A percentile compares a stretch with the other conserved stretches of the same genome.
Evolutionary conservation across 2,797 vertebrate species (phyloP).

Genomic region (Delichon dasypus): DNA sequence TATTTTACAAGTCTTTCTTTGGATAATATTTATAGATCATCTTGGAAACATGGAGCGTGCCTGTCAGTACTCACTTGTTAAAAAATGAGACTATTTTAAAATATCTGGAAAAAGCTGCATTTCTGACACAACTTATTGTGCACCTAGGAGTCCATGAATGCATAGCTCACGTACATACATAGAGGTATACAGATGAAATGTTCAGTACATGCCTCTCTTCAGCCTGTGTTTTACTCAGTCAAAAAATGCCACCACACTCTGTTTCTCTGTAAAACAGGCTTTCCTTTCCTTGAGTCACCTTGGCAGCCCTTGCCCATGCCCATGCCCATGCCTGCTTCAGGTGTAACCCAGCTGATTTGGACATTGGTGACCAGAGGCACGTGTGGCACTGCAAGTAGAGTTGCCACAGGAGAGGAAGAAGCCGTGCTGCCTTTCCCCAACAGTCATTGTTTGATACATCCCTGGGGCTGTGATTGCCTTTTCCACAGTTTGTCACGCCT

Average conservation of each 20-base stretch:
- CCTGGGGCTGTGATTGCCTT: not conserved
- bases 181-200: rapidly evolving
- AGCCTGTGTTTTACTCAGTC: not conserved
- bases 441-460: not conserved
- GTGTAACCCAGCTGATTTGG: not conserved
- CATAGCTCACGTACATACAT: not conserved
- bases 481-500: rapidly evolving
- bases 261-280: not conserved
- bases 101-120: not conserved
- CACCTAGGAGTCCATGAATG: not conserved
- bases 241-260: rapidly evolving
- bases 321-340: rapidly evolving
- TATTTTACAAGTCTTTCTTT: not conserved
- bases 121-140: not conserved
- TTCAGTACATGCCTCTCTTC: not conserved
- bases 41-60: not conserved
- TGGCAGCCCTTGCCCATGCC: rapidly evolving
- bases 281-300: not conserved
- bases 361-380: not conserved
- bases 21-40: not conserved
- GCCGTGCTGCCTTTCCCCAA: not conserved
- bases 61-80: not conserved
- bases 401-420: rapidly evolving
- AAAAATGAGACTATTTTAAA: not conserved
- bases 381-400: not conserved